Base-by-base conservation (phyloP, 2,113 vertebrate species). In the Steatornis caripensis region DNA sequence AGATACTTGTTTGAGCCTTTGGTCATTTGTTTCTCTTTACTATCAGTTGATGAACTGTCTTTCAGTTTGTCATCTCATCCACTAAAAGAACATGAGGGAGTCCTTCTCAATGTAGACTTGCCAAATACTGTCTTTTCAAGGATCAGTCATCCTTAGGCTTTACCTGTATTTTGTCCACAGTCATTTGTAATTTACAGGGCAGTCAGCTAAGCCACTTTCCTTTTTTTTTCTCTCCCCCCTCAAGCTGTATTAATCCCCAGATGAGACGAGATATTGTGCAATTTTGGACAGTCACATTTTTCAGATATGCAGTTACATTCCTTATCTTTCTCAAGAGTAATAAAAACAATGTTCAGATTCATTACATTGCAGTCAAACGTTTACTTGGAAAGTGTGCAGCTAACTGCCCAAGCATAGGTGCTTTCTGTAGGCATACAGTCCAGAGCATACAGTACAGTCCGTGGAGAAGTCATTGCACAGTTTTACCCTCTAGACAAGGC, bases 201-300 rank as follows among this genome's bases (percentile, higher is more conserved):
- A 65, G 14, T 65, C 23, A n/a, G 30, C 60, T 87, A 51, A 51
- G 71, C 20, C 13, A 19, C 37, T 16, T 61, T 86, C 5, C 6
- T 32, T 5, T 19, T 8, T 13, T 3, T 2, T 3, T 14, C 7
- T 7, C 17, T 2, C 11, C 11, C 7, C 7, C 3, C n/a, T 24
- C 49, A 34, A 66, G 9, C 13, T 58, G 21, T 23, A 36, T 75
- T 89, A 79, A 74, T 91, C 46, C 32, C 20, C 57, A 62, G 55
- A 60, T 84, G 17, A 43, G 54, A 34, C 4, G 37, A 82, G 57
- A 43, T 92, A 48, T 61, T 90, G 34, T 90, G 48, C 27, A 84
- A n/a, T 74, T 61, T 62, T 58, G 51, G 54, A 58, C 48, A 85
- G 45, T 58, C 32, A 70, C 0, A 41, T 88, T 93, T 95, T 86